These are phyloP conservation scores for Euleptes europaea DNA, from an alignment of 2,113 vertebrate genomes.

Conservation along the genomic window DNA sequence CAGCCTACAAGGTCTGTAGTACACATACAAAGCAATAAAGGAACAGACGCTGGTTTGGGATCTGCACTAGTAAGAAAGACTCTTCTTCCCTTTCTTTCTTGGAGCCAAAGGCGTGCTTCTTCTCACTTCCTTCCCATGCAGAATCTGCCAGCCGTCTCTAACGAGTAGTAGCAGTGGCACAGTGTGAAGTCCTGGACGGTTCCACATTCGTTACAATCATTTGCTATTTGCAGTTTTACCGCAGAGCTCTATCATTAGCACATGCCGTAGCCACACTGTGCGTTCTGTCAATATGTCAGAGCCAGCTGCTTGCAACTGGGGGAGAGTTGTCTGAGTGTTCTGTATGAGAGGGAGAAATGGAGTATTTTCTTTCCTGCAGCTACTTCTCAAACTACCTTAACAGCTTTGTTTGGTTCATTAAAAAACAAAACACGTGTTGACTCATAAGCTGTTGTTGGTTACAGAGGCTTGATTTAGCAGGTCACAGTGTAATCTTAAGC, in stretches of 20 bases:
- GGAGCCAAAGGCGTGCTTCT: not conserved
- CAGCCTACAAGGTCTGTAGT: not conserved
- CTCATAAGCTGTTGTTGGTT: not conserved
- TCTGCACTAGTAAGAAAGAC: not conserved
- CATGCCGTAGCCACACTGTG: not conserved
- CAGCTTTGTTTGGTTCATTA: not conserved
- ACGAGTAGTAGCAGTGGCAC: not conserved
- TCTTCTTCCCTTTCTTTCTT: not conserved
- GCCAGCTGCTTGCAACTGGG: not conserved
- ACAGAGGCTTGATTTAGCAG: too few species aligned
- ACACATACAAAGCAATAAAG: not conserved
- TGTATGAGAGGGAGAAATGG: not conserved
- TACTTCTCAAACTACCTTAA: not conserved
- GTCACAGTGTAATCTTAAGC: too few species aligned
- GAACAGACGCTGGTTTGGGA: not conserved
- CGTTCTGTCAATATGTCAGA: not conserved
- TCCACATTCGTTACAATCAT: not conserved
- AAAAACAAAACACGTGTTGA: not conserved
- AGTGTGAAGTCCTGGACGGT: not conserved
- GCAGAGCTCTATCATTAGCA: not conserved
- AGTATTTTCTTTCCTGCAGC: not conserved
- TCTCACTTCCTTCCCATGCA: not conserved
- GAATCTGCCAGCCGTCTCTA: not conserved
- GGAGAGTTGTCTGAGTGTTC: not conserved
- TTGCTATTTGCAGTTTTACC: slow-evolving; percentile 1